A percentile compares a stretch with the other conserved stretches of the same genome.
These are phyloP conservation scores for Brenthis daphne DNA, from an alignment of 2,888 invertebrate genomes.

Conservation along the genomic window DNA sequence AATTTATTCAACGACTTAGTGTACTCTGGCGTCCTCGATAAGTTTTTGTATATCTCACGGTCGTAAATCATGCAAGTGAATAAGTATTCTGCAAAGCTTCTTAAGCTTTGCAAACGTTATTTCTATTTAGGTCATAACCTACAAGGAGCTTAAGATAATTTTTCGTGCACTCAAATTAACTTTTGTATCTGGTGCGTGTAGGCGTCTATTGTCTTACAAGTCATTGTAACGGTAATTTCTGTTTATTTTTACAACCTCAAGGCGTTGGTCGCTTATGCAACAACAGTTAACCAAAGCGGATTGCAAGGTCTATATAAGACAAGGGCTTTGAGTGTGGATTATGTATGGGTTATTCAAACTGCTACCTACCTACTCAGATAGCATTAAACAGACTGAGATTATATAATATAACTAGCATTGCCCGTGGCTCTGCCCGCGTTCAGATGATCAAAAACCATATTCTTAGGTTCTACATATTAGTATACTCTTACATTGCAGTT, in stretches of 20 bases:
- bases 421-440: too few relatives aligned
- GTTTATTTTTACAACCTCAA: slow-evolving; percentile 19
- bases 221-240: slow-evolving; percentile 26
- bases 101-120: neutral
- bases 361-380: slow-evolving; percentile 3
- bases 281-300: slow-evolving; percentile 26
- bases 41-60: neutral
- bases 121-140: neutral
- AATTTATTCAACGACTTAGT: neutral
- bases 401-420: neutral
- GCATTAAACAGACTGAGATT: neutral
- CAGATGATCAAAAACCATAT: too few relatives aligned
- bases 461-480: too few relatives aligned
- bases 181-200: slow-evolving; percentile 15
- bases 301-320: slow-evolving; percentile 23
- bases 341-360: neutral
- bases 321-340: slow-evolving; percentile 22
- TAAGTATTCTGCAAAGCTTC: neutral
- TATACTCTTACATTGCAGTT: too few relatives aligned
- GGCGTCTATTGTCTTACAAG: slow-evolving; percentile 31
- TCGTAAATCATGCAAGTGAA: neutral
- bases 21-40: neutral
- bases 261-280: slow-evolving; percentile 22
- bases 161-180: slow-evolving; percentile 8
- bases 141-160: slow-evolving; percentile 19